Evolutionary conservation across 2,113 vertebrate genomes (phyloP), one percentile per base, ranked within the genome.

Genomic region (Ameiurus melas): DNA sequence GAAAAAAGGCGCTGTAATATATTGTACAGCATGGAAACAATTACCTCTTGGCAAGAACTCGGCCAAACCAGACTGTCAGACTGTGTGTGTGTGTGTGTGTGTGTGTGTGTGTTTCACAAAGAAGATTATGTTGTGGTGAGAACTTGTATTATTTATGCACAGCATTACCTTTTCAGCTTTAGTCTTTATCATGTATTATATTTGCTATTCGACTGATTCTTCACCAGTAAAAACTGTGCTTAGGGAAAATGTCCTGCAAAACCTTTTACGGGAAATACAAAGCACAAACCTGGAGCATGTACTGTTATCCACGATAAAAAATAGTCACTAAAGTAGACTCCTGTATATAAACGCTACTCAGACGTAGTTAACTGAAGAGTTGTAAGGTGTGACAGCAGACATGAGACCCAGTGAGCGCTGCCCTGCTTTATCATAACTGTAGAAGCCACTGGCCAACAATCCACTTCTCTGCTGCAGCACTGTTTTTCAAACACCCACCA

Each of bases 11-110:
- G 89, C 89, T 77, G 89, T 90, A 92, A 92, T 93, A 89, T 90
- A 91, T 91, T 88, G 88, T 87, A 88, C 90, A 93, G 93, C 92
- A 92, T 94, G 95, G 94, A 93, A 96, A 93, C 92, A 91, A 94
- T 96, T 95, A 94, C 85, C 39, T 90, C 89, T 91, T 93, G 94
- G 93, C 90, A 87, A 88, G 89, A 85, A 88, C 89, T 93, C 85
- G 85, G 86, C 87, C 55, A 85, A 90, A 93, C 89, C 90, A 89
- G 91, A 89, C 51, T 85, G 80, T 88, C 87, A 90, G 88, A 86
- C 88, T 77, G 73, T 47, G 20, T 77, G 70, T 73, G 70, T 39
- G 33, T 39, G 33, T 73, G 17, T 36, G 33, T 73, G 70, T 20
- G 36, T 39, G 71, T 85, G 86, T 88, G 80, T 90, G 86, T 81